These are phyloP conservation scores for Butorides virescens DNA, from an alignment of 2,113 vertebrate species.

Conservation along the genomic window DNA sequence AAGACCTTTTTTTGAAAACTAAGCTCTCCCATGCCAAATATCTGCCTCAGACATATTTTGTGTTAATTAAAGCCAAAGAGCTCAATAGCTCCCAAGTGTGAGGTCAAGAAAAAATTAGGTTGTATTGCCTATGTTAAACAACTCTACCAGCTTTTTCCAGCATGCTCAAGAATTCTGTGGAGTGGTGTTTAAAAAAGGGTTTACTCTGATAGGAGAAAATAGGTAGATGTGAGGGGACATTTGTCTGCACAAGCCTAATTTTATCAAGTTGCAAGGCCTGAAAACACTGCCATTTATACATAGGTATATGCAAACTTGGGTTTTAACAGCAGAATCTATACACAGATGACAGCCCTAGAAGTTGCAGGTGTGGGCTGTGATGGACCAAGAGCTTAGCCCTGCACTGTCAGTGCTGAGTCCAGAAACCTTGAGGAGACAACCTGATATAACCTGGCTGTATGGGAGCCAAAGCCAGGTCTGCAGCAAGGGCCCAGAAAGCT, in stretches of 20 bases:
- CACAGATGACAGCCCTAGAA: background rate
- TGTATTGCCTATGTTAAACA: background rate
- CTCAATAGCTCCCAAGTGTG: background rate
- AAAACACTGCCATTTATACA: background rate
- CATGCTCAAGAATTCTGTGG: background rate
- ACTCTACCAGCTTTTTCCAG: background rate
- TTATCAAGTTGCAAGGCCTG: background rate
- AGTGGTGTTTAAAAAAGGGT: background rate
- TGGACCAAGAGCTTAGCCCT: background rate
- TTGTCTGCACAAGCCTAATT: background rate
- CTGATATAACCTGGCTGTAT: background rate
- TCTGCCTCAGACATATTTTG: background rate
- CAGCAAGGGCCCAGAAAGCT: background rate
- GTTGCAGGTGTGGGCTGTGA: background rate
- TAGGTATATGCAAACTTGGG: background rate
- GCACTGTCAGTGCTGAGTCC: background rate
- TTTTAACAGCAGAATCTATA: background rate
- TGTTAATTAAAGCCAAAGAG: background rate
- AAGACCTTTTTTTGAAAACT: background rate
- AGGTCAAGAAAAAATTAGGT: background rate
- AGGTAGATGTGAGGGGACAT: background rate
- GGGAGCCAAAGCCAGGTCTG: background rate
- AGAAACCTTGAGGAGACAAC: background rate
- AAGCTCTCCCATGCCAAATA: background rate
- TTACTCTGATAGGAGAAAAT: background rate